phyloP scores from a whole-genome alignment of 2,888 invertebrate species.

The Incurvaria masculella region DNA sequence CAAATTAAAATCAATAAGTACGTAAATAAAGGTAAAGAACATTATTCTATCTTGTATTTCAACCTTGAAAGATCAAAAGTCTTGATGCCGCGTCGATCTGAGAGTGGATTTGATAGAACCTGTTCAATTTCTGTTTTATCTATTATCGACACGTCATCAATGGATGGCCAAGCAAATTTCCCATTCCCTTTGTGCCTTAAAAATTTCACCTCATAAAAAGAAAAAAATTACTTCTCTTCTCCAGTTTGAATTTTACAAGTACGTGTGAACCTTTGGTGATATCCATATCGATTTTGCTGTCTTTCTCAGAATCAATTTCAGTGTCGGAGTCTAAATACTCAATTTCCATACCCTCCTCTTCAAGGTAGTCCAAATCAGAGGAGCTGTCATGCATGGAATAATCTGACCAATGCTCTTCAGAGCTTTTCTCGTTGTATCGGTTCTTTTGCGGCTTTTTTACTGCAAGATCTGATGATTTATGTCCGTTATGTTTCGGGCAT shows the following conservation, averaged over 20 bases:
- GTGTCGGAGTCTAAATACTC: constrained; percentile 1
- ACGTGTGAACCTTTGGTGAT: constrained; percentile 3
- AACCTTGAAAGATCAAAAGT: constrained; percentile 5
- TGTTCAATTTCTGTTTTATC: constrained; percentile 6
- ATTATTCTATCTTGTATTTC: constrained; percentile 5
- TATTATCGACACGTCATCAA: constrained; percentile 6
- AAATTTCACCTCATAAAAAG: constrained; percentile 6
- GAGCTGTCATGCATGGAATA: constrained; percentile 4
- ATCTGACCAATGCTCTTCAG: constrained; percentile 1
- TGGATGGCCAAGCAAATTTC: constrained; percentile 6
- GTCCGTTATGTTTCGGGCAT: constrained; percentile 1
- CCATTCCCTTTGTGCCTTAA: constrained; percentile 7
- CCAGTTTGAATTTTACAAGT: constrained; percentile 2
- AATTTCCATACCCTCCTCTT: background rate
- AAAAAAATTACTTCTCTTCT: constrained; percentile 4
- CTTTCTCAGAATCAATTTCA: background rate
- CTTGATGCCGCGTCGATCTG: constrained; percentile 5
- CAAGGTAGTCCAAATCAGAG: too few species aligned
- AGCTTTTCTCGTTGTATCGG: constrained; percentile 3
- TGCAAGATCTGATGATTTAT: constrained; percentile 2
- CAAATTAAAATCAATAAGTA: constrained; percentile 2
- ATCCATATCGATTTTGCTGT: too few species aligned
- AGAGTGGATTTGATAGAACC: constrained; percentile 6
- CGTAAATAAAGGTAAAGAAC: background rate
- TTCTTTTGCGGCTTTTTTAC: constrained; percentile 3